Evolutionary conservation across 2,888 invertebrate species (phyloP), one percentile per base, ranked within the genome.

Genomic region (Linnaemya tessellans): DNA sequence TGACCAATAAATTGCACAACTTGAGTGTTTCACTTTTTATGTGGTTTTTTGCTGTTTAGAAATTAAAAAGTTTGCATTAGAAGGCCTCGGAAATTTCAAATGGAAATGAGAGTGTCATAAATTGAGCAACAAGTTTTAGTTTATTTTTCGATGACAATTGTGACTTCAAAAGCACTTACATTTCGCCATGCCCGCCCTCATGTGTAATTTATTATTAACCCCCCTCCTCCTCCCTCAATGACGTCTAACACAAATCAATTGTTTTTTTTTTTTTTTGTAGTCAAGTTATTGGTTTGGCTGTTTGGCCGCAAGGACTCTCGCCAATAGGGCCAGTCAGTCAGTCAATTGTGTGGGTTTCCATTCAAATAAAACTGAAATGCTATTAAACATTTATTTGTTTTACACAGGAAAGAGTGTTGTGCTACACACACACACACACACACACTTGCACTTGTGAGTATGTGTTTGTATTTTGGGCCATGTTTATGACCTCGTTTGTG

Each of bases 1-100:
- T 83, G 65, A 83, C 77, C 82, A 83, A 83, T 78, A 83, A 71
- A 75, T 84, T 75, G 80, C 70, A 84, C 80, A 80, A 84, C 80
- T 84, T 84, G 35, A 79, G 74, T 84, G 65, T 71, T 71, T 71
- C 3, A 56, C 13, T 64, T 62, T 54, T 54, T 30, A 46, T 7
- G 8, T 25, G 41, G 2, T 62, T 70, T 41, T 43, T 60, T 20
- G 1, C 51, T 68, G 49, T 20, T 75, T 81, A 74, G 71, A 71
- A 74, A 67, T 49, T 74, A 68, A 68, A 68, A 78, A 49, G n/a
- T 64, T 46, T 46, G 15, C 15, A 0, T 10, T 58, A 11, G 30
- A n/a, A 46, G n/a, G 46, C 7, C 5, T 1, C 7, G 8, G 0
- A 20, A 49, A 49, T 9, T 49, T 49, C 1, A 41, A 41, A 41